phyloP scores from a whole-genome alignment of 2,888 invertebrate species.

The Trypoxylon attenuatum region DNA sequence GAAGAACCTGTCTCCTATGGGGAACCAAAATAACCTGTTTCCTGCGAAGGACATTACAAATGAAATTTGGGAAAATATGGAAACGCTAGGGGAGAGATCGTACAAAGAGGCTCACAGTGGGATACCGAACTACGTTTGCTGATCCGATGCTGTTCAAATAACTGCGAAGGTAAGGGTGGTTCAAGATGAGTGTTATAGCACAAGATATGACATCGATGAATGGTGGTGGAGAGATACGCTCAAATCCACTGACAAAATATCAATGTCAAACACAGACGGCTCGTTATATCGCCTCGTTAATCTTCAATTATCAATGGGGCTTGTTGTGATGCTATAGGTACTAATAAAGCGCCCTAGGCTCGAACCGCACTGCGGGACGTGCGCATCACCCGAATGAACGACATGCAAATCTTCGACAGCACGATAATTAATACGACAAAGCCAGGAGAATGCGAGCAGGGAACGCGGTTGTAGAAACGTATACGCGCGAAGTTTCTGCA shows the following conservation, averaged over 20 bases:
- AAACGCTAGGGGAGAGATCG: too few relatives aligned
- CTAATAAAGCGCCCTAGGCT: too few relatives aligned
- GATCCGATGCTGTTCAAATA: too few relatives aligned
- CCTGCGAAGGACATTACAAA: not conserved
- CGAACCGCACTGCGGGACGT: constrained; percentile 3
- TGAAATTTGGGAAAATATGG: too few relatives aligned
- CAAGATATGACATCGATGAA: too few relatives aligned
- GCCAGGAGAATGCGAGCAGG: constrained; percentile 25
- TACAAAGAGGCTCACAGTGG: too few relatives aligned
- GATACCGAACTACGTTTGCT: too few relatives aligned
- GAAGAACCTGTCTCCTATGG: not conserved
- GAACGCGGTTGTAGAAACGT: constrained; percentile 15
- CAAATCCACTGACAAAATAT: not conserved
- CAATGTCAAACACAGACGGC: not conserved
- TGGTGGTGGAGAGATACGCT: too few relatives aligned
- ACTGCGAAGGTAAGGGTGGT: not conserved
- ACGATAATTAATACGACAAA: constrained; percentile 58
- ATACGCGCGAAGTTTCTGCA: constrained; percentile 19
- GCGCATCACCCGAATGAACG: not conserved
- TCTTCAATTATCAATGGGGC: constrained; percentile 4
- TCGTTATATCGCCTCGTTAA: constrained; percentile 4
- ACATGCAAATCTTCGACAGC: constrained; percentile 46
- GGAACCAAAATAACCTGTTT: not conserved
- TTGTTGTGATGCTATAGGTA: too few relatives aligned
- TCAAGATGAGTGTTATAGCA: too few relatives aligned